Conservation (phyloP, 2,113 vertebrate genomes). For the Rhagologus leucostigma region DNA sequence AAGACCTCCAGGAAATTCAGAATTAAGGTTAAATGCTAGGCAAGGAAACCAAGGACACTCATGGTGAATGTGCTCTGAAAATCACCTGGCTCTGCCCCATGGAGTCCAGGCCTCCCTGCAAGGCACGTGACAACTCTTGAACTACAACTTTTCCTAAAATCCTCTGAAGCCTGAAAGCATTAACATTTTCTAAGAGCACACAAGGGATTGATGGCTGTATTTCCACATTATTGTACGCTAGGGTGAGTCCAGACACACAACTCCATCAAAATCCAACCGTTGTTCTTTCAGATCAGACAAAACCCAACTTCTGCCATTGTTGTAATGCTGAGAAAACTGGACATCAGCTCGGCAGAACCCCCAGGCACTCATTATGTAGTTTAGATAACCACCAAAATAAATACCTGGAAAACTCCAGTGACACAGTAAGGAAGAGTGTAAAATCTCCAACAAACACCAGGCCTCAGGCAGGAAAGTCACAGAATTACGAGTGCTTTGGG, state of each 20-base stretch:
- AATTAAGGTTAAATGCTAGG: not conserved
- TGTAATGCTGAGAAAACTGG: not conserved
- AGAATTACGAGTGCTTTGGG: not conserved
- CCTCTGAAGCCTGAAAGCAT: not conserved
- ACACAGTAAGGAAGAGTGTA: not conserved
- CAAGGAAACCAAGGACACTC: not conserved
- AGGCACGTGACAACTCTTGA: fast-evolving
- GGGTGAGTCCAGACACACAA: not conserved
- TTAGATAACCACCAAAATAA: not conserved
- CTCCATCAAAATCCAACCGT: not conserved
- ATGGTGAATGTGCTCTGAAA: no score
- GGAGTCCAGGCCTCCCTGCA: not conserved
- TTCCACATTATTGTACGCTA: fast-evolving
- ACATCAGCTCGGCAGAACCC: fast-evolving
- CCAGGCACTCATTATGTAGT: fast-evolving
- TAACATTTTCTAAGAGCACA: not conserved
- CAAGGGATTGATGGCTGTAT: fast-evolving
- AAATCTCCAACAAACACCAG: not conserved
- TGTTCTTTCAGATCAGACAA: not conserved
- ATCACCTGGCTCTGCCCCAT: not conserved
- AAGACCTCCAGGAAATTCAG: not conserved
- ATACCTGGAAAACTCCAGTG: not conserved
- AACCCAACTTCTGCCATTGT: fast-evolving
- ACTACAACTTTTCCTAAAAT: not conserved
- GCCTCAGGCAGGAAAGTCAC: not conserved